Conservation (phyloP, 2,888 invertebrate species). For the Malthinus seriepunctatus region DNA sequence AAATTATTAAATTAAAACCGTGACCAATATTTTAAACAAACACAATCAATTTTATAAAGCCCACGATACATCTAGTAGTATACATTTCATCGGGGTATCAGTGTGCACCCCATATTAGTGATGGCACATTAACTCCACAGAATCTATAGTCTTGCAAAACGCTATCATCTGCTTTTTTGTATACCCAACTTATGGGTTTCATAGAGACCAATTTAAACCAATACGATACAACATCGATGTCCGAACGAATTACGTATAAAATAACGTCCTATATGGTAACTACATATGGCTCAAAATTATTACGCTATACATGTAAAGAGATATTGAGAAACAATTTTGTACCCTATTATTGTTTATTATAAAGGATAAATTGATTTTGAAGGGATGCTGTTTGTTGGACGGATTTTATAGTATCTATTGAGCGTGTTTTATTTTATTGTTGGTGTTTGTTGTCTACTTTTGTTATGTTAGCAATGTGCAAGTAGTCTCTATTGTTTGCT, state of each 20-base stretch:
- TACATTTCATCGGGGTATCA: constrained; percentile 42
- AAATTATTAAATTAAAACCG: constrained; percentile 27
- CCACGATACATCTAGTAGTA: no score
- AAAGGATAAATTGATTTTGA: constrained; percentile 29
- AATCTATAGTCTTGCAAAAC: constrained; percentile 54
- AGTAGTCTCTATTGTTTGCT: constrained; percentile 53
- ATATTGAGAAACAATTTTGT: constrained; percentile 9
- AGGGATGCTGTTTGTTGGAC: constrained; percentile 53
- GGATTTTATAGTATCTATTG: constrained; percentile 56
- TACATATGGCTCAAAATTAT: constrained; percentile 50
- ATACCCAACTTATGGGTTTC: constrained; percentile 14
- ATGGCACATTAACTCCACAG: constrained; percentile 56
- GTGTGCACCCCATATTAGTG: constrained; percentile 54
- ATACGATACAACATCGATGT: constrained; percentile 47
- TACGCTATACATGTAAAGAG: constrained; percentile 44
- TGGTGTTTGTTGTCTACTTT: constrained; percentile 56
- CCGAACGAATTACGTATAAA: constrained; percentile 51
- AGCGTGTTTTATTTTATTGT: constrained; percentile 57
- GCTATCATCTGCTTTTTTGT: constrained; percentile 44
- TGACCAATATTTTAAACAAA: constrained; percentile 29
- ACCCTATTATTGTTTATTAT: constrained; percentile 9
- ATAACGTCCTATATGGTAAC: constrained; percentile 46
- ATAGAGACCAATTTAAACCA: constrained; percentile 38
- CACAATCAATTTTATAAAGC: constrained; percentile 43
- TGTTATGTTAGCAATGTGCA: constrained; percentile 55